Conservation (phyloP, 2,113 vertebrate species). For the Ginglymostoma cirratum region DNA sequence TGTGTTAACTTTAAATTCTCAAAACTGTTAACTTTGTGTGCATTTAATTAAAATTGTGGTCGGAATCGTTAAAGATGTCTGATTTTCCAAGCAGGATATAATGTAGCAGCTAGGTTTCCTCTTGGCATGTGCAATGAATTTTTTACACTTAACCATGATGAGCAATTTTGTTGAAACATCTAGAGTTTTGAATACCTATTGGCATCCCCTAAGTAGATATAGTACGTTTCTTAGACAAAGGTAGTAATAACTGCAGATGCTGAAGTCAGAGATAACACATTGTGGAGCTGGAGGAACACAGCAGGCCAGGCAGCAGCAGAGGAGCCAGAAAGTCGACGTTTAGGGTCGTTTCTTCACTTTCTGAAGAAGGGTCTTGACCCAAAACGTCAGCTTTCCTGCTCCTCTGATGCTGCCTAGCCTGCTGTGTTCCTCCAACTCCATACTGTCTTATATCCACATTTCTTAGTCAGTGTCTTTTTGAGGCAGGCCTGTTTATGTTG, state of each 20-base stretch:
- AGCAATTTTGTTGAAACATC: neutral
- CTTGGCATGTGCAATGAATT: neutral
- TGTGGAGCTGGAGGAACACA: too few species aligned
- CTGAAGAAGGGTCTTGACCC: too few species aligned
- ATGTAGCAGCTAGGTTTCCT: neutral
- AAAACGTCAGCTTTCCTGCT: too few species aligned
- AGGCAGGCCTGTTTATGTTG: neutral
- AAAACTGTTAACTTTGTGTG: neutral
- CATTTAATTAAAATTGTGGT: neutral
- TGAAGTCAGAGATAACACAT: too few species aligned
- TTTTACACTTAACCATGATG: neutral
- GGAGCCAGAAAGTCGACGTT: too few species aligned
- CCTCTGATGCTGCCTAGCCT: too few species aligned
- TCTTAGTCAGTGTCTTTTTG: neutral
- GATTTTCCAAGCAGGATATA: neutral
- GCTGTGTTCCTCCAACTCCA: too few species aligned
- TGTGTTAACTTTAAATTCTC: neutral
- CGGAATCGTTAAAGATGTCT: neutral
- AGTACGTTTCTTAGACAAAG: too few species aligned
- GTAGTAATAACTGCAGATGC: too few species aligned
- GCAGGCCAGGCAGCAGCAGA: too few species aligned
- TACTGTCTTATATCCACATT: too few species aligned
- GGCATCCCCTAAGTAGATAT: neutral
- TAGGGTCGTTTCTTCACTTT: too few species aligned
- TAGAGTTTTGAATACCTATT: neutral